Evolutionary conservation across 1,140 invertebrate species (phyloP).

Genomic region (Procambarus clarkii): DNA sequence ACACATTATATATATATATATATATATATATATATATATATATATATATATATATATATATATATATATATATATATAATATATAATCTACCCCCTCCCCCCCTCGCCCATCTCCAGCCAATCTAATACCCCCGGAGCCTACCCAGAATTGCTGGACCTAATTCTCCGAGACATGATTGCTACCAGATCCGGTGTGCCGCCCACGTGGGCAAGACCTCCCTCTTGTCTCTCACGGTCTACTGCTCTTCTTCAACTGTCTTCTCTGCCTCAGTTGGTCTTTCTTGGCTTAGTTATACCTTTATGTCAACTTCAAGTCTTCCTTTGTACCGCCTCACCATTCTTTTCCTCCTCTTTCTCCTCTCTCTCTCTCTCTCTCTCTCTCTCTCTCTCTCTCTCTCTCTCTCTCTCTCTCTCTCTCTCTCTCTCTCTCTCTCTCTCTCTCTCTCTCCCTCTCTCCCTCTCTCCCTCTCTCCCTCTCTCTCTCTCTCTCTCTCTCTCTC

Average conservation of each 20-base stretch:
- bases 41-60: conserved; percentile 22
- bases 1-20: conserved; percentile 21
- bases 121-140: neutral
- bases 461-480: no score
- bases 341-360: neutral
- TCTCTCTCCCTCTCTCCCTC: conserved; percentile 14
- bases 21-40: conserved; percentile 28
- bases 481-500: neutral
- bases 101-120: neutral
- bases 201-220: neutral
- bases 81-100: neutral
- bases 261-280: no score
- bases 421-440: conserved; percentile 26
- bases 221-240: neutral
- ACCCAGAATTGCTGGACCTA: neutral
- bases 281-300: neutral
- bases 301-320: neutral
- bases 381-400: conserved; percentile 9
- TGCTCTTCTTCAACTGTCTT: neutral
- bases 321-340: neutral
- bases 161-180: conserved; percentile 7
- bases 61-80: conserved; percentile 12
- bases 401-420: conserved; percentile 28
- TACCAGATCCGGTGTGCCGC: neutral
- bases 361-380: neutral